Evolutionary conservation across 2,113 vertebrate genomes (phyloP).

Genomic region (Heptranchias perlo): DNA sequence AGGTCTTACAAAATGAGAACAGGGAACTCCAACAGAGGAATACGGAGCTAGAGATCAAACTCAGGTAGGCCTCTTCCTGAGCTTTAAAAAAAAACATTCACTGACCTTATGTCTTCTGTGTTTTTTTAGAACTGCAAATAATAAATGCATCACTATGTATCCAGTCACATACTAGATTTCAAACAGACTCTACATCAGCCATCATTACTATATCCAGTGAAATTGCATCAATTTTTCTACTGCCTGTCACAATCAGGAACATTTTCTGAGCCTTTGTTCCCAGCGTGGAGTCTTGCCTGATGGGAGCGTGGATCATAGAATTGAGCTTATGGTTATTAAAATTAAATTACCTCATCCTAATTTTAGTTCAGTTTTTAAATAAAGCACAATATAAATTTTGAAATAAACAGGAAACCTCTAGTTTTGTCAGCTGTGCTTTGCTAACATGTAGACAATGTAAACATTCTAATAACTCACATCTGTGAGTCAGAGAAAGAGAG

Average conservation of each 20-base stretch:
- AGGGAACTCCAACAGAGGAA: conserved; percentile 55
- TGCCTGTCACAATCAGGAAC: not conserved
- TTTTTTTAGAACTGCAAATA: not conserved
- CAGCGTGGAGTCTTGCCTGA: not conserved
- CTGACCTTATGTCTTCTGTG: too few relatives aligned
- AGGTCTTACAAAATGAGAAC: conserved; percentile 54
- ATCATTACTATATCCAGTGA: not conserved
- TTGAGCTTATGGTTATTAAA: not conserved
- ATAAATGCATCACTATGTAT: too few relatives aligned
- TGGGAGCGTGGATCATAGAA: not conserved
- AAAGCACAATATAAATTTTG: not conserved
- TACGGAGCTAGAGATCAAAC: conserved; percentile 49
- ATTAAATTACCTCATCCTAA: not conserved
- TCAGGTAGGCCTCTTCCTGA: conserved; percentile 55
- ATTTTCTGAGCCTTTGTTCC: not conserved
- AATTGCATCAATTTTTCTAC: not conserved
- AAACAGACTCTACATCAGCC: too few relatives aligned
- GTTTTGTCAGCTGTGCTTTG: not conserved
- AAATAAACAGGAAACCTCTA: not conserved
- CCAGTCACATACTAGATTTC: too few relatives aligned
- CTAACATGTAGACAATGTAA: not conserved
- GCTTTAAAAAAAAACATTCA: not conserved
- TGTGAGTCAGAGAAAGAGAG: not conserved
- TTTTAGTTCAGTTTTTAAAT: not conserved
- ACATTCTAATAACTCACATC: not conserved